Conservation (phyloP, 2,113 vertebrate genomes). For the Muscicapa adusta region DNA sequence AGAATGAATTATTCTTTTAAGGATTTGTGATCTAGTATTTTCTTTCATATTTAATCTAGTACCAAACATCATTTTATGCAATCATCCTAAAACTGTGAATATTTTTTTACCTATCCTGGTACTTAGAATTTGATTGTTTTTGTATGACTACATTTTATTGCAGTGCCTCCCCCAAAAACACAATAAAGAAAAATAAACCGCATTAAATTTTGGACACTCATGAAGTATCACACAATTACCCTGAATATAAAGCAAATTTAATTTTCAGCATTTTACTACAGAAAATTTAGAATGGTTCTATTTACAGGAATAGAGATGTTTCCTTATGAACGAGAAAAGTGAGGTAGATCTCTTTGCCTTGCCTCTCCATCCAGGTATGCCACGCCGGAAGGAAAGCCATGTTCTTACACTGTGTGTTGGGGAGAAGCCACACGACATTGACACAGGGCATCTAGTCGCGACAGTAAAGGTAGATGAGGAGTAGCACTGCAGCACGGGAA, state of each 20-base stretch:
- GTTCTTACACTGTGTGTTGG: fast-evolving
- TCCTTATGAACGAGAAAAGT: not conserved
- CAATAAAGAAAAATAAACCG: not conserved
- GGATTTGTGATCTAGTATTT: not conserved
- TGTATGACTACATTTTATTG: not conserved
- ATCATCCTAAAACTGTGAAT: not conserved
- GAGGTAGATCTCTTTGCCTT: not conserved
- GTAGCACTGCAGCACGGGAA: not conserved
- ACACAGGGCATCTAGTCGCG: not conserved
- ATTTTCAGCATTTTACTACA: not conserved
- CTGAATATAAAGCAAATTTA: not conserved
- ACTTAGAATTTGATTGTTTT: not conserved
- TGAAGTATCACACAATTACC: not conserved
- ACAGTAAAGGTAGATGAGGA: not conserved
- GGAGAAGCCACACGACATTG: not conserved
- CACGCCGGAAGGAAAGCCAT: not conserved
- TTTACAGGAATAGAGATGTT: not conserved
- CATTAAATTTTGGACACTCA: not conserved
- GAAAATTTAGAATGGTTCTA: not conserved
- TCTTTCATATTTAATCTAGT: not conserved
- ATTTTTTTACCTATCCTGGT: not conserved
- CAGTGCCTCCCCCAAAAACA: not conserved
- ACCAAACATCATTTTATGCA: not conserved
- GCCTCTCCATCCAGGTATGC: not conserved
- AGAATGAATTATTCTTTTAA: not conserved